Percentiles rank a stretch among this genome's conserved stretches.
Conservation (phyloP, 2,888 invertebrate genomes). For the Rutpela maculata region DNA sequence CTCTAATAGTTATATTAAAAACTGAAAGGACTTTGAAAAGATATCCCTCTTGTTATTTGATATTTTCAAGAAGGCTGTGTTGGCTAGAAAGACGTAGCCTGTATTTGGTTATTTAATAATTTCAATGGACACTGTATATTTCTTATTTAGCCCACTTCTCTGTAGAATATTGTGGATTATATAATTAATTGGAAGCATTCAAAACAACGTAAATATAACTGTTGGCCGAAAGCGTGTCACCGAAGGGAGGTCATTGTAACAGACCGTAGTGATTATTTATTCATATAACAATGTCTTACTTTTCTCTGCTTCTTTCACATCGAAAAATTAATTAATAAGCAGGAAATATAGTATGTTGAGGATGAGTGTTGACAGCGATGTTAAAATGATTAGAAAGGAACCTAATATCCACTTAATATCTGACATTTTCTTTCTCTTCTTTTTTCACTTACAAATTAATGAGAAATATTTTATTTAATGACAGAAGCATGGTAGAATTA, state of each 20-base stretch:
- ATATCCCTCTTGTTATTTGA: no score
- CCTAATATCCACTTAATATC: not conserved
- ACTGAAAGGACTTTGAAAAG: no score
- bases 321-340: not conserved
- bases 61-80: no score
- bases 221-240: conserved; percentile 21
- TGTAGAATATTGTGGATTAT: not conserved
- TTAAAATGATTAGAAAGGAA: not conserved
- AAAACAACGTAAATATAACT: conserved; percentile 15
- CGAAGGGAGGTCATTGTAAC: conserved; percentile 10
- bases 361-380: not conserved
- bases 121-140: not conserved
- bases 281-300: conserved; percentile 7
- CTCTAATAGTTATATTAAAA: no score
- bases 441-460: no score
- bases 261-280: not conserved
- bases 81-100: no score
- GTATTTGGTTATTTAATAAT: no score
- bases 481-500: no score
- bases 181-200: not conserved
- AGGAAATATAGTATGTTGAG: not conserved
- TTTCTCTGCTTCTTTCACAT: not conserved
- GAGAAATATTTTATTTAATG: no score
- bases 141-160: not conserved
- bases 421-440: no score